A percentile compares a stretch with the other conserved stretches of the same genome.
Conservation (phyloP, 2,797 vertebrate species). For the Myripristis jacobus region DNA sequence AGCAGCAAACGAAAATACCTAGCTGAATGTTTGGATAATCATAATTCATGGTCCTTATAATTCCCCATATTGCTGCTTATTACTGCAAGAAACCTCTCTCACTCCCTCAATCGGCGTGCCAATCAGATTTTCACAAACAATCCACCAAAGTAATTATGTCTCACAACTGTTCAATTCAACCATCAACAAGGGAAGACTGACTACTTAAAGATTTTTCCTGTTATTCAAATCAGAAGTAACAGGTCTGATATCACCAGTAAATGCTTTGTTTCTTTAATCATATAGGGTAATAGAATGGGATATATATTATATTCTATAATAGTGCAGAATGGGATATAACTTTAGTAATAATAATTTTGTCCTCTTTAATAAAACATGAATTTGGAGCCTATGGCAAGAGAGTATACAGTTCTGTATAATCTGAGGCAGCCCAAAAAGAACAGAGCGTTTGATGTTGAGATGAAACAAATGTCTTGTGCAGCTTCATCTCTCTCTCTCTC, state of each 20-base stretch:
- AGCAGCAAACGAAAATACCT: slow-evolving; percentile 32
- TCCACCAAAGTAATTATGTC: no score
- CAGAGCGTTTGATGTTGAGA: slow-evolving; percentile 70
- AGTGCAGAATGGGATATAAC: no score
- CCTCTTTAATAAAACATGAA: slow-evolving; percentile 52
- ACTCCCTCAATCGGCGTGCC: no score
- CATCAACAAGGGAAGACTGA: no score
- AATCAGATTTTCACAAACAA: no score
- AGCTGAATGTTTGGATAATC: slow-evolving; percentile 35
- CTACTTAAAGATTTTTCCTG: no score
- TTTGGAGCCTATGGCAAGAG: slow-evolving; percentile 45
- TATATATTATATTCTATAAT: no score
- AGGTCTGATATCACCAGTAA: no score
- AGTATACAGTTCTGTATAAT: slow-evolving; percentile 55
- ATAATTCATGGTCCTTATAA: slow-evolving; percentile 14
- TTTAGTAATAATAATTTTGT: slow-evolving; percentile 41
- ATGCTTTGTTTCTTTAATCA: no score
- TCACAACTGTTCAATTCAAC: no score
- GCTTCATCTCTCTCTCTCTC: slow-evolving; percentile 27
- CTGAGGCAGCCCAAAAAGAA: slow-evolving; percentile 67
- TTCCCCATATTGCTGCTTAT: slow-evolving; percentile 30
- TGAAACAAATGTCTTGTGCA: slow-evolving; percentile 72
- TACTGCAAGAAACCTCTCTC: neutral
- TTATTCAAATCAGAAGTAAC: no score
- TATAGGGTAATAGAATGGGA: no score